Conservation (phyloP, 1,140 invertebrate species). For the Atta cephalotes region DNA sequence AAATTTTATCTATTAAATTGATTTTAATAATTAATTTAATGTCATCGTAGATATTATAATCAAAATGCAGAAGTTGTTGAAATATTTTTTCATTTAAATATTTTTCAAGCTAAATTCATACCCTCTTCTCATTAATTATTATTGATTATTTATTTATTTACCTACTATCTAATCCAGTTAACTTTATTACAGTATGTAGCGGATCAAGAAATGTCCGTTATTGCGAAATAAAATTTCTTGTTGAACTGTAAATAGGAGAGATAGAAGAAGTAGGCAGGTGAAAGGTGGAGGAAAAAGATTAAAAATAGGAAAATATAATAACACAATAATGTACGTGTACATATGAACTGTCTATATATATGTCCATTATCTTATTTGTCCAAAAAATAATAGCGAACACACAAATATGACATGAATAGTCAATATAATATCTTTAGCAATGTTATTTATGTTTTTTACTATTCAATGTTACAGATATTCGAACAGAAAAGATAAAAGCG, state of each 20-base stretch:
- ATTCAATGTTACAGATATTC: constrained; percentile 69
- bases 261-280: constrained; percentile 5
- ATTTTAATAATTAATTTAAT: constrained; percentile 3
- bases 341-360: neutral
- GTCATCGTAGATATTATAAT: neutral
- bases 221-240: constrained; percentile 28
- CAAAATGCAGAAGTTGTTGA: neutral
- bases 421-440: neutral
- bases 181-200: neutral
- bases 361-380: neutral
- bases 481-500: constrained; percentile 47
- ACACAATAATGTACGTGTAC: neutral
- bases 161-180: neutral
- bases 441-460: constrained; percentile 12
- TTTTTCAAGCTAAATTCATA: too few relatives aligned
- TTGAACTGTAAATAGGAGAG: constrained; percentile 18
- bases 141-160: neutral
- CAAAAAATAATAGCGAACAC: neutral
- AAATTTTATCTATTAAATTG: neutral
- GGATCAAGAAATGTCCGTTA: constrained; percentile 13
- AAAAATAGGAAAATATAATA: constrained; percentile 9
- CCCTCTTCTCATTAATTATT: neutral
- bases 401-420: neutral
- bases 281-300: constrained; percentile 8
- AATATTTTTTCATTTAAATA: neutral